Percentiles rank a stretch among this genome's conserved stretches.
These are phyloP conservation scores for Melanostoma mellinum DNA, from an alignment of 2,888 invertebrate species.

Conservation along the genomic window DNA sequence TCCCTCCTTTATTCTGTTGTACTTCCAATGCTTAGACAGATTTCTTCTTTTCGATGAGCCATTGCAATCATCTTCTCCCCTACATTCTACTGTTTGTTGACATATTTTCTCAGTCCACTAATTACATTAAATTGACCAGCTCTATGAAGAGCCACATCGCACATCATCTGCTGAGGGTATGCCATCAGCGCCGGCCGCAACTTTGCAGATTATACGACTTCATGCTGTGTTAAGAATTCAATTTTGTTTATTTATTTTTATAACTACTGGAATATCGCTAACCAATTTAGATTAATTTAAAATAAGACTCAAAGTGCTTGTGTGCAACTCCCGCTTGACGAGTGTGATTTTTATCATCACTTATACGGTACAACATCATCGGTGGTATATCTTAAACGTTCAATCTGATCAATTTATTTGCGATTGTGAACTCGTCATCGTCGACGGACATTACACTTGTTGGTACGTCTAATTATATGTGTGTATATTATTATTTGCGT, in stretches of 20 bases:
- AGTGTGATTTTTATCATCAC: constrained; percentile 18
- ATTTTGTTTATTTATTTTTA: constrained; percentile 36
- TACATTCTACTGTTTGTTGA: constrained; percentile 40
- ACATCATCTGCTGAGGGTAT: constrained; percentile 24
- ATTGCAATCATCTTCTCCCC: background rate
- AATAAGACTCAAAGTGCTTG: constrained; percentile 33
- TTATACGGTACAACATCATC: background rate
- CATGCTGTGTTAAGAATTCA: constrained; percentile 18
- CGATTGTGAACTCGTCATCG: background rate
- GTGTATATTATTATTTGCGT: constrained; percentile 27
- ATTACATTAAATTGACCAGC: constrained; percentile 64
- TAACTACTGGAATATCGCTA: constrained; percentile 9
- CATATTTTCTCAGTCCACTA: constrained; percentile 63
- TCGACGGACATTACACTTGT: constrained; percentile 4
- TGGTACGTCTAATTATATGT: constrained; percentile 29
- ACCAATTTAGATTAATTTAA: constrained; percentile 53
- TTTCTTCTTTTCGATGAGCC: no score
- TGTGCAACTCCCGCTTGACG: constrained; percentile 15
- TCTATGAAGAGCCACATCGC: constrained; percentile 20
- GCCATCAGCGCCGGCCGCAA: constrained; percentile 13
- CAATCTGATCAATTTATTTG: constrained; percentile 49
- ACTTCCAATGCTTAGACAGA: no score
- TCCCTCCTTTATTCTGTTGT: no score
- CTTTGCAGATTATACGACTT: background rate
- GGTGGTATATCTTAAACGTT: background rate